These are phyloP conservation scores for Drosophila watanabei DNA, from an alignment of 1,140 invertebrate genomes.

Conservation along the genomic window DNA sequence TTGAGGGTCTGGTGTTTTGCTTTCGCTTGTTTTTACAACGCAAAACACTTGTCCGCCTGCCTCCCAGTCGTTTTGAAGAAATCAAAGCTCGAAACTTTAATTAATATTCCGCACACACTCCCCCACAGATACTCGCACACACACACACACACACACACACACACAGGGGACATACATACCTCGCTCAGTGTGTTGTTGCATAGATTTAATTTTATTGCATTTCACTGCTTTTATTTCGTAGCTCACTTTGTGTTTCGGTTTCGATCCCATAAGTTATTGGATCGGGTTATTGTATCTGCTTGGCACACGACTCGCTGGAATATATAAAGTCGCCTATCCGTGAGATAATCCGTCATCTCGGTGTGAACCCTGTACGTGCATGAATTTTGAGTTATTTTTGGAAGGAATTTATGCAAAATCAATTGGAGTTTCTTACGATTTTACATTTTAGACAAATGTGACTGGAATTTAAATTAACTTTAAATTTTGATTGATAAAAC, in stretches of 20 bases:
- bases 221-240: slow-evolving; percentile 34
- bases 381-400: slow-evolving; percentile 26
- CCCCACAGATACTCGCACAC: slow-evolving; percentile 21
- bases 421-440: slow-evolving; percentile 26
- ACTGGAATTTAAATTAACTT: slow-evolving; percentile 1
- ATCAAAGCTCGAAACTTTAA: slow-evolving; percentile 79
- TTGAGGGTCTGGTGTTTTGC: slow-evolving; percentile 48
- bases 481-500: background rate
- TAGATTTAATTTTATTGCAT: slow-evolving; percentile 46
- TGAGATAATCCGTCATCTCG: slow-evolving; percentile 32
- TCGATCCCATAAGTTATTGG: slow-evolving; percentile 29
- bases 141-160: slow-evolving; percentile 21
- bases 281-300: slow-evolving; percentile 13
- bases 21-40: slow-evolving; percentile 79
- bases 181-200: slow-evolving; percentile 50
- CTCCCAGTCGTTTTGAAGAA: slow-evolving; percentile 58
- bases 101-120: slow-evolving; percentile 75
- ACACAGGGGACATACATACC: slow-evolving; percentile 33
- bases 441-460: slow-evolving; percentile 9
- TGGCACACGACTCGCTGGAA: slow-evolving; percentile 24
- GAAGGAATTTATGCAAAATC: slow-evolving; percentile 36
- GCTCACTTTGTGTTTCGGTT: slow-evolving; percentile 21
- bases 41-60: slow-evolving; percentile 72
- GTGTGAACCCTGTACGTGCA: slow-evolving; percentile 26
- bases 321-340: slow-evolving; percentile 25